phyloP scores from a whole-genome alignment of 1,140 invertebrate genomes.

The Drosophila sucinea region DNA sequence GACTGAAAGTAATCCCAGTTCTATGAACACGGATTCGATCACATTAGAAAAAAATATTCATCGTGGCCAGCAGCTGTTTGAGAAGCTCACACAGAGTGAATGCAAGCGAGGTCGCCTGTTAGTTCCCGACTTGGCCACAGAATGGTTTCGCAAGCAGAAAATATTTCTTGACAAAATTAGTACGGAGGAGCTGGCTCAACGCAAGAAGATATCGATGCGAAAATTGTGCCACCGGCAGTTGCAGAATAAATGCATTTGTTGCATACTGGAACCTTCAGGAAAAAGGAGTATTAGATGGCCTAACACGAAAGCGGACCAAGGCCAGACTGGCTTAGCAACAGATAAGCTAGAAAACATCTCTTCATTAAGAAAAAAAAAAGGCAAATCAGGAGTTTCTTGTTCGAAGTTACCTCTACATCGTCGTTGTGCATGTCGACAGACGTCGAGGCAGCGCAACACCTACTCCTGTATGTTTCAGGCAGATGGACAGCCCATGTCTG shows the following conservation, averaged over 20 bases:
- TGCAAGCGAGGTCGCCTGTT: conserved; percentile 47
- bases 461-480: conserved; percentile 40
- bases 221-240: neutral
- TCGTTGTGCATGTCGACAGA: conserved; percentile 34
- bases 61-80: conserved; percentile 26
- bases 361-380: neutral
- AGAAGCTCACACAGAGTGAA: conserved; percentile 35
- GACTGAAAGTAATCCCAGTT: neutral
- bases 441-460: neutral
- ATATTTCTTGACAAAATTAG: conserved; percentile 44
- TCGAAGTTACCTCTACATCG: neutral
- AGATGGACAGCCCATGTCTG: conserved; percentile 53
- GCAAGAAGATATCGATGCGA: neutral
- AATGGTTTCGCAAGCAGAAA: conserved; percentile 73
- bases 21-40: neutral
- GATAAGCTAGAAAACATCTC: neutral
- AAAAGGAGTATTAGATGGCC: neutral
- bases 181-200: neutral
- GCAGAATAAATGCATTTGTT: neutral
- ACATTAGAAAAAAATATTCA: neutral
- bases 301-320: neutral
- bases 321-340: neutral
- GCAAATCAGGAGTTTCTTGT: neutral
- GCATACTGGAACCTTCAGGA: neutral
- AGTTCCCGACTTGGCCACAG: conserved; percentile 71